Conservation (phyloP, 2,888 invertebrate species). For the Unio delphinus region DNA sequence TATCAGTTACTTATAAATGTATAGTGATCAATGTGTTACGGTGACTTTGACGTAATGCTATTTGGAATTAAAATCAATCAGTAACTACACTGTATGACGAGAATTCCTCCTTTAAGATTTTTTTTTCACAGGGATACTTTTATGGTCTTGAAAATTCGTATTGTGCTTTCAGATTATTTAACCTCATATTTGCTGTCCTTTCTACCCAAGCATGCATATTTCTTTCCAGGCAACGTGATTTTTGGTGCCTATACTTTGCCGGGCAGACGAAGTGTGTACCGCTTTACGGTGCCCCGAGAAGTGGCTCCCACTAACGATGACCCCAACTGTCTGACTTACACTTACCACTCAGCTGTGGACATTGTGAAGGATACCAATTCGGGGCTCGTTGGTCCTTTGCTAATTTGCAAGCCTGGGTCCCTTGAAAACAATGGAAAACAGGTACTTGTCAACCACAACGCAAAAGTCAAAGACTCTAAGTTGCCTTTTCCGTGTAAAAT, state of each 20-base stretch:
- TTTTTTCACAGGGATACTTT: too few relatives aligned
- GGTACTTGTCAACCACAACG: constrained; percentile 6
- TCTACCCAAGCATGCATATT: too few relatives aligned
- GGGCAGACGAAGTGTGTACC: constrained; percentile 24
- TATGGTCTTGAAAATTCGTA: too few relatives aligned
- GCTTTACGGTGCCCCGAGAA: constrained; percentile 30
- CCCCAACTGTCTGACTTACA: constrained; percentile 40
- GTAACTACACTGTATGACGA: too few relatives aligned
- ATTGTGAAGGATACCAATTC: constrained; percentile 42
- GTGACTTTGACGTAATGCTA: too few relatives aligned
- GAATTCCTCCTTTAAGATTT: too few relatives aligned
- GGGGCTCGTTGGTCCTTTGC: constrained; percentile 44
- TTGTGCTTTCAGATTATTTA: too few relatives aligned
- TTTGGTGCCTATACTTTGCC: constrained; percentile 27
- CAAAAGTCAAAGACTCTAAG: background rate
- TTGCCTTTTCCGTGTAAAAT: background rate
- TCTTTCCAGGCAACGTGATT: constrained; percentile 11
- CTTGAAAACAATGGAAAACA: constrained; percentile 29
- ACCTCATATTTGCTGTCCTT: too few relatives aligned
- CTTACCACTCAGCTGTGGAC: constrained; percentile 49
- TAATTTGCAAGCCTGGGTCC: constrained; percentile 42
- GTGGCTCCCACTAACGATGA: constrained; percentile 35
- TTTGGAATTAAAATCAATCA: too few relatives aligned
- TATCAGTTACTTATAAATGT: too few relatives aligned
- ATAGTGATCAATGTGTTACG: too few relatives aligned